Conservation (phyloP, 2,888 invertebrate species). For the Drosophila paracracens region DNA sequence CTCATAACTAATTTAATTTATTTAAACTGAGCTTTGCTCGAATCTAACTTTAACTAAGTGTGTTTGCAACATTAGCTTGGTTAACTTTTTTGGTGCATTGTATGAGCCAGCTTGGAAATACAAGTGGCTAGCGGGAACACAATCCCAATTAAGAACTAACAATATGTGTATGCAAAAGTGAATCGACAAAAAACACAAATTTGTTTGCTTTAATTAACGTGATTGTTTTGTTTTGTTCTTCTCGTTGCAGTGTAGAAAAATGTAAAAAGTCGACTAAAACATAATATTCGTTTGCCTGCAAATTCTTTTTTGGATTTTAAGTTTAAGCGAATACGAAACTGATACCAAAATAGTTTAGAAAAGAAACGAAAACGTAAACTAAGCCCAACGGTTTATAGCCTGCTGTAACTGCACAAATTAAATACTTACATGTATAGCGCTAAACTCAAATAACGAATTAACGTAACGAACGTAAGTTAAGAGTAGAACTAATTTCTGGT, state of each 20-base stretch:
- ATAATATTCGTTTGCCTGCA: slow-evolving; percentile 77
- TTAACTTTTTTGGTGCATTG: neutral
- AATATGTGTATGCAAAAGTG: neutral
- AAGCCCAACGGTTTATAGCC: slow-evolving; percentile 51
- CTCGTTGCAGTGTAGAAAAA: slow-evolving; percentile 81
- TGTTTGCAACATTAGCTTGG: neutral
- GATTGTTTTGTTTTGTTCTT: slow-evolving; percentile 30
- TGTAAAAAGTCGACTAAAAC: slow-evolving; percentile 82
- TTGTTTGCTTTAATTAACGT: slow-evolving; percentile 6
- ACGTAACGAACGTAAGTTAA: slow-evolving; percentile 53
- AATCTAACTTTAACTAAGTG: neutral
- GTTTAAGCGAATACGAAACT: slow-evolving; percentile 61
- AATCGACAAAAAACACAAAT: neutral
- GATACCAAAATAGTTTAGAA: slow-evolving; percentile 41
- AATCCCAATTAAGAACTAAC: neutral
- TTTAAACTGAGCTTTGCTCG: neutral
- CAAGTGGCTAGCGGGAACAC: neutral
- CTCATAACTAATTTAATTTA: neutral
- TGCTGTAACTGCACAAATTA: slow-evolving; percentile 39
- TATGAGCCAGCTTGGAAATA: slow-evolving; percentile 1
- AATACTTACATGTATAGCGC: slow-evolving; percentile 35
- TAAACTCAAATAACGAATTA: slow-evolving; percentile 22
- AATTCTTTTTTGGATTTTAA: slow-evolving; percentile 79
- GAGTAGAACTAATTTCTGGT: slow-evolving; percentile 69
- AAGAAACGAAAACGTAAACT: slow-evolving; percentile 35